Conservation (phyloP, 2,113 vertebrate genomes). For the Electrona antarctica region DNA sequence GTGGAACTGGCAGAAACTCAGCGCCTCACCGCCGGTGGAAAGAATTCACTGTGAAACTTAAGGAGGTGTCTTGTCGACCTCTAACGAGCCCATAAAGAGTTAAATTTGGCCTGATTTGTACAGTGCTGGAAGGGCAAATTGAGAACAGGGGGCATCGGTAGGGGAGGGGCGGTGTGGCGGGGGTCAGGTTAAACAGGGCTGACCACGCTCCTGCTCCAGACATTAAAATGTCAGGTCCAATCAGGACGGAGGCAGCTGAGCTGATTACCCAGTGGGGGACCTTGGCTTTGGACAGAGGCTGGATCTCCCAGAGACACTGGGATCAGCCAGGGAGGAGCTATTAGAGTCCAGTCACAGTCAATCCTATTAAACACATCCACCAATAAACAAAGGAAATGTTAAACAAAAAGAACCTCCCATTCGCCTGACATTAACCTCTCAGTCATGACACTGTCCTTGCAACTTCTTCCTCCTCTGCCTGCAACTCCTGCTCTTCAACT, state of each 20-base stretch:
- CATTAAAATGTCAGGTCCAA: conserved; percentile 87
- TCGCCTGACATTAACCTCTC: conserved; percentile 77
- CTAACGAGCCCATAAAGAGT: conserved; percentile 84
- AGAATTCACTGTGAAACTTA: conserved; percentile 72
- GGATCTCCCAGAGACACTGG: conserved; percentile 74
- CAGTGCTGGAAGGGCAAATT: conserved; percentile 81
- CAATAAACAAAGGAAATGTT: conserved; percentile 85
- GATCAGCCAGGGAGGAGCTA: conserved; percentile 73
- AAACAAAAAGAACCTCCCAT: conserved; percentile 84
- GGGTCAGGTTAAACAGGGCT: conserved; percentile 82
- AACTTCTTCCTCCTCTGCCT: conserved; percentile 44
- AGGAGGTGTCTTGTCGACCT: conserved; percentile 59
- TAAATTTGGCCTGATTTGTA: conserved; percentile 84
- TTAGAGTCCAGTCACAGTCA: conserved; percentile 82
- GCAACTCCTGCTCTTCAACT: not conserved
- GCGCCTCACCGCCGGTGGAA: conserved; percentile 49
- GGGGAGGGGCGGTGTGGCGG: conserved; percentile 42
- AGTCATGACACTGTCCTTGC: conserved; percentile 65
- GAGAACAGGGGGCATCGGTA: conserved; percentile 71
- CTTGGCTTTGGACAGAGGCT: conserved; percentile 69
- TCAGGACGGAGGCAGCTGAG: conserved; percentile 81
- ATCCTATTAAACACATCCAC: conserved; percentile 85
- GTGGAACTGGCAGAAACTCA: conserved; percentile 22
- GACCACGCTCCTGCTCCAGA: conserved; percentile 81
- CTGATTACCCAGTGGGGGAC: conserved; percentile 80